These are phyloP conservation scores for Ligdia adustata DNA, from an alignment of 2,888 invertebrate genomes.

Conservation along the genomic window DNA sequence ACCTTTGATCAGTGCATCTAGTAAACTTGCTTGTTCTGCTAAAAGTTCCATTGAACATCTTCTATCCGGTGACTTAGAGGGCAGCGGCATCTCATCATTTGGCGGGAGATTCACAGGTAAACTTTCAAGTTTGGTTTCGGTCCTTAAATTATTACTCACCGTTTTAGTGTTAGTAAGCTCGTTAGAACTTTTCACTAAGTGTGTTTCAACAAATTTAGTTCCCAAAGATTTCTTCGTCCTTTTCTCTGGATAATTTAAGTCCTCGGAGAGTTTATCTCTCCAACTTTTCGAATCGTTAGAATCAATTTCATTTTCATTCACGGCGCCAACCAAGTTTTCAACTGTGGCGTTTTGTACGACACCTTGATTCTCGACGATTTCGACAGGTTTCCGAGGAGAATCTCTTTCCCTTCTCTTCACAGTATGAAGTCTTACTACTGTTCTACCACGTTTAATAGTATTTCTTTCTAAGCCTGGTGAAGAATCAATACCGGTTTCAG, in stretches of 20 bases:
- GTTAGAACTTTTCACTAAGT: conserved; percentile 85
- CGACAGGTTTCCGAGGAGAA: conserved; percentile 68
- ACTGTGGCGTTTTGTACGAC: conserved; percentile 16
- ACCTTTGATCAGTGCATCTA: conserved; percentile 79
- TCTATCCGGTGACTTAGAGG: conserved; percentile 65
- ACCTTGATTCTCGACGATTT: conserved; percentile 42
- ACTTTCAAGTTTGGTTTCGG: conserved; percentile 29
- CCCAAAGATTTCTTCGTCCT: conserved; percentile 88
- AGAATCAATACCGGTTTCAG: conserved; percentile 71
- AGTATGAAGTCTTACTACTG: conserved; percentile 90
- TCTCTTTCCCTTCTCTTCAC: conserved; percentile 79
- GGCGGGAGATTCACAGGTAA: conserved; percentile 35
- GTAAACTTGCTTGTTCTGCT: conserved; percentile 80
- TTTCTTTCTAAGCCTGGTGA: conserved; percentile 72
- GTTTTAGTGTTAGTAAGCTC: conserved; percentile 46
- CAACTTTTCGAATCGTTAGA: conserved; percentile 61
- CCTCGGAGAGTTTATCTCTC: conserved; percentile 86
- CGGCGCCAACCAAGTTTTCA: conserved; percentile 20
- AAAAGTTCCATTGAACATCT: conserved; percentile 83
- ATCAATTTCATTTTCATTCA: conserved; percentile 26
- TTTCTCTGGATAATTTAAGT: conserved; percentile 76
- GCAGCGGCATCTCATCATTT: conserved; percentile 24
- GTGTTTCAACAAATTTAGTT: conserved; percentile 90
- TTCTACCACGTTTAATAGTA: conserved; percentile 88
- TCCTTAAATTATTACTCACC: conserved; percentile 26